These are phyloP conservation scores for Coelopa pilipes DNA, from an alignment of 2,888 invertebrate genomes.

Conservation along the genomic window DNA sequence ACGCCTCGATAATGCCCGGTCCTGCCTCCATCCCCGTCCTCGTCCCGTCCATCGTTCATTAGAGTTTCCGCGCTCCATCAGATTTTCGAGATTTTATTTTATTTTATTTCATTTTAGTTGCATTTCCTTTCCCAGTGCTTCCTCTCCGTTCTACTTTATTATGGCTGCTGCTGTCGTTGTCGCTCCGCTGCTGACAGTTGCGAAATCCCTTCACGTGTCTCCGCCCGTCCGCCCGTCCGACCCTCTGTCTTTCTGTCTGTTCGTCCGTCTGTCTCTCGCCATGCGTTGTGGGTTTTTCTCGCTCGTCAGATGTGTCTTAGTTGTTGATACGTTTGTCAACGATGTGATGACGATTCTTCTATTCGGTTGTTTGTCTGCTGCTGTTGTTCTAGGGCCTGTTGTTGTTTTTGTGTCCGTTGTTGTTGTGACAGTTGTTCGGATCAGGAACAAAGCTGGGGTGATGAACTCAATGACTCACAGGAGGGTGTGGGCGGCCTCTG, in stretches of 20 bases:
- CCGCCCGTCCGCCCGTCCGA: neutral
- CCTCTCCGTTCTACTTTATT: neutral
- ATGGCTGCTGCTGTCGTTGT: neutral
- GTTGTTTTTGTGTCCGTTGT: neutral
- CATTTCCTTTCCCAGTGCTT: neutral
- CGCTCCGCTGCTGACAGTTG: neutral
- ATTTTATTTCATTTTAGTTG: neutral
- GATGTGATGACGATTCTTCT: neutral
- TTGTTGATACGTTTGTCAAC: constrained; percentile 9
- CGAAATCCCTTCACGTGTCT: constrained; percentile 16
- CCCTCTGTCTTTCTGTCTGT: no score
- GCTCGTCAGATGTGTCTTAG: neutral
- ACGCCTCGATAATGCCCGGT: no score
- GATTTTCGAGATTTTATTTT: neutral
- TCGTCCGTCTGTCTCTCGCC: no score
- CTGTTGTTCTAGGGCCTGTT: neutral
- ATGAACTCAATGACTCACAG: no score
- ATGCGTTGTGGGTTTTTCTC: neutral
- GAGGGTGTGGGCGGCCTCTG: no score
- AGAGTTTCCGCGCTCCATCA: no score
- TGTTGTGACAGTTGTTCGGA: no score
- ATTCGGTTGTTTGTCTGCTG: neutral
- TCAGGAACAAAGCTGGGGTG: no score
- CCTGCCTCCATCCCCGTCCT: no score
- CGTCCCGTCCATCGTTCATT: no score